These are phyloP conservation scores for Bellardia pandia DNA, from an alignment of 2,888 invertebrate genomes.

Conservation along the genomic window DNA sequence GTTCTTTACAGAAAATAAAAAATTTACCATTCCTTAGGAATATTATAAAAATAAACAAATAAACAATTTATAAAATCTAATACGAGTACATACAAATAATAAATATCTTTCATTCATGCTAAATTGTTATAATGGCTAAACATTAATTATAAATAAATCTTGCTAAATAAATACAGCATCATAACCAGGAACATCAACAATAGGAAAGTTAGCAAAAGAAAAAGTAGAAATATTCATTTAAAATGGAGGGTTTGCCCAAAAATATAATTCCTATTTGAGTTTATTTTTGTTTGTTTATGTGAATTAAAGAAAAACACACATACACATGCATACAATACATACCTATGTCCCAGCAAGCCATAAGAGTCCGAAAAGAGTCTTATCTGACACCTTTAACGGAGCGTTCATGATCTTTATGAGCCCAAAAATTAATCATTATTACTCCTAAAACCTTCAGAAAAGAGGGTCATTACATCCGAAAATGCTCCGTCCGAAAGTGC, in stretches of 20 bases:
- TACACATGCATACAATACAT: neutral
- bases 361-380: too few species aligned
- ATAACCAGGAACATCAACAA: neutral
- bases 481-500: too few species aligned
- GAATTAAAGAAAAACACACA: neutral
- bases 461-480: too few species aligned
- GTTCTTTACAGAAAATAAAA: neutral
- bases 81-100: slow-evolving; percentile 5
- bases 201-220: slow-evolving; percentile 5
- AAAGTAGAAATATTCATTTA: slow-evolving; percentile 5
- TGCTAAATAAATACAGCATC: slow-evolving; percentile 9
- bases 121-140: slow-evolving; percentile 59
- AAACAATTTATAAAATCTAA: neutral
- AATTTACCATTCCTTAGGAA: slow-evolving; percentile 14
- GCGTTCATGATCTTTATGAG: too few species aligned
- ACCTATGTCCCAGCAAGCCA: too few species aligned
- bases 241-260: slow-evolving; percentile 18
- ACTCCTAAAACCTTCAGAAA: too few species aligned
- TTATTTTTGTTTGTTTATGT: slow-evolving; percentile 30
- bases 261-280: slow-evolving; percentile 24
- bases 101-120: slow-evolving; percentile 51
- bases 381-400: too few species aligned
- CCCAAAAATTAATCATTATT: too few species aligned
- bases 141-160: slow-evolving; percentile 62
- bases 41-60: slow-evolving; percentile 1